A percentile compares a stretch with the other conserved stretches of the same genome.
Evolutionary conservation across 30 jellyfish, hydroid and myxozoan species (phyloP).

Genomic region (Sanderia malayensis): DNA sequence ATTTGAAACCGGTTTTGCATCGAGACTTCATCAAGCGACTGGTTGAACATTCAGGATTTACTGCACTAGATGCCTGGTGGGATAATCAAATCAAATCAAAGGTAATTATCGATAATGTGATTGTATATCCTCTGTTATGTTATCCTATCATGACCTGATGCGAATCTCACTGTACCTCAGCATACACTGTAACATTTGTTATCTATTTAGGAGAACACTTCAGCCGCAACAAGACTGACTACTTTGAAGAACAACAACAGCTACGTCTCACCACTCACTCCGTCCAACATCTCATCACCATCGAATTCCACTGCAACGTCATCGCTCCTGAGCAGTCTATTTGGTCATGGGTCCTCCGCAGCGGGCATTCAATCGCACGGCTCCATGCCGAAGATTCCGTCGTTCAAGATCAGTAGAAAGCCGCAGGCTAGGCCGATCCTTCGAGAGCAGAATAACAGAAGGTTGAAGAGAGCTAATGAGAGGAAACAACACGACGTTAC

Average conservation of each 20-base stretch:
- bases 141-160: too few relatives aligned
- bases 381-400: slow-evolving; percentile 65
- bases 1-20: slow-evolving; percentile 71
- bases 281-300: slow-evolving; percentile 40
- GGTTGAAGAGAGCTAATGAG: slow-evolving; percentile 27
- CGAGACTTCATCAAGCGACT: slow-evolving; percentile 85
- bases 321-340: slow-evolving; percentile 44
- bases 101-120: background rate
- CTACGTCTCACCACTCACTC: slow-evolving; percentile 38
- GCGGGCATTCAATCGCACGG: slow-evolving; percentile 31
- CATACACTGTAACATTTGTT: too few relatives aligned
- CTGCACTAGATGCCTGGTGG: slow-evolving; percentile 99
- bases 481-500: slow-evolving; percentile 15
- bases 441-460: slow-evolving; percentile 29
- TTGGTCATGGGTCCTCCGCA: slow-evolving; percentile 19
- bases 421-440: slow-evolving; percentile 76
- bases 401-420: slow-evolving; percentile 79
- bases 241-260: slow-evolving; percentile 1
- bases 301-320: slow-evolving; percentile 53
- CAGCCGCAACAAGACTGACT: slow-evolving; percentile 24
- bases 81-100: slow-evolving; percentile 65
- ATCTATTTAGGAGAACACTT: background rate
- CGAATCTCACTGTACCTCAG: too few relatives aligned
- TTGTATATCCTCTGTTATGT: background rate
- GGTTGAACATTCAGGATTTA: slow-evolving; percentile 95